These are phyloP conservation scores for Brachypodius melanocephalos DNA, from an alignment of 2,113 vertebrate genomes.

Conservation along the genomic window DNA sequence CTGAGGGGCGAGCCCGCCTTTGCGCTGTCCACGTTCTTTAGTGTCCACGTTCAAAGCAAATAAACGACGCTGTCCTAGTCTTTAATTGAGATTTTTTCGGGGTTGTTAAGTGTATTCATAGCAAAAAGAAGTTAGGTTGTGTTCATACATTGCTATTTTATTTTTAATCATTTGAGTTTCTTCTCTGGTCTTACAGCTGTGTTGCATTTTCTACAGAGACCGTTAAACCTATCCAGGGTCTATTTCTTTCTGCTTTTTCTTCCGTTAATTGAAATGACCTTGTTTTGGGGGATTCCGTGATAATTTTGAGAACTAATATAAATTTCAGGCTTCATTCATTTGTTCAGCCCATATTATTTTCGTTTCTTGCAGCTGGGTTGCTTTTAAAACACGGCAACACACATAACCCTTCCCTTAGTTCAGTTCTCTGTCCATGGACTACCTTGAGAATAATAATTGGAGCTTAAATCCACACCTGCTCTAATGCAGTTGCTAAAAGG, in stretches of 20 bases:
- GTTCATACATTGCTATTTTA: rapidly evolving
- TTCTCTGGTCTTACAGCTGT: rapidly evolving
- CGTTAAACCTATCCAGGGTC: rapidly evolving
- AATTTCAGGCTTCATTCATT: not conserved
- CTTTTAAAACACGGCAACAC: not conserved
- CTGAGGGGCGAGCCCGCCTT: not conserved
- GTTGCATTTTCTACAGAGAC: not conserved
- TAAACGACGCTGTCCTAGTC: rapidly evolving
- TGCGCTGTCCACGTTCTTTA: rapidly evolving
- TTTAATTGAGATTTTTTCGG: rapidly evolving
- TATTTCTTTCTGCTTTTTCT: not conserved
- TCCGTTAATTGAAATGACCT: rapidly evolving
- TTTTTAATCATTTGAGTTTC: rapidly evolving
- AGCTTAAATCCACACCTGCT: not conserved
- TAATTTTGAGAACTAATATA: not conserved
- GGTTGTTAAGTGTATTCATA: rapidly evolving
- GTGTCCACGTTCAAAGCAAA: rapidly evolving
- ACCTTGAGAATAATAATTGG: not conserved
- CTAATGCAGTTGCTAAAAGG: not conserved
- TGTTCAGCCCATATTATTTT: not conserved
- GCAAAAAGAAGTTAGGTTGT: rapidly evolving
- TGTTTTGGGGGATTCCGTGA: rapidly evolving
- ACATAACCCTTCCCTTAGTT: rapidly evolving
- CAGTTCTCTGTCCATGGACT: not conserved
- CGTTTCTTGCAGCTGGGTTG: not conserved